A percentile compares a stretch with the other conserved stretches of the same genome.
Conservation (phyloP, 2,797 vertebrate genomes). For the Antrozous pallidus region DNA sequence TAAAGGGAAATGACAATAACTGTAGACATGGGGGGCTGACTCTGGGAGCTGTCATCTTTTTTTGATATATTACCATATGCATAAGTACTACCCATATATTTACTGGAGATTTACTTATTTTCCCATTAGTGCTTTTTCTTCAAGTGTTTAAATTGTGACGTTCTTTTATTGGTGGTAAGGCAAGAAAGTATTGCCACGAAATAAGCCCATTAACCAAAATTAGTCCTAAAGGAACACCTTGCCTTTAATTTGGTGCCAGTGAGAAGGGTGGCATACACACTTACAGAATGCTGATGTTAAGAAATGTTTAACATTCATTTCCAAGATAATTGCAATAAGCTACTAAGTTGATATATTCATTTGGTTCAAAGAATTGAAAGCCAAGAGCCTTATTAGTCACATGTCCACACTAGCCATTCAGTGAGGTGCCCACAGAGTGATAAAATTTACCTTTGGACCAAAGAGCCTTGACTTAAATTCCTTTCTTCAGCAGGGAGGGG, state of each 20-base stretch:
- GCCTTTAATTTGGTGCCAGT: slow-evolving; percentile 12
- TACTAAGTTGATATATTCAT: background rate
- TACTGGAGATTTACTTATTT: background rate
- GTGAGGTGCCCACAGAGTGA: too few species aligned
- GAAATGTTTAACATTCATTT: slow-evolving; percentile 8
- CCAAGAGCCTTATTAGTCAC: too few species aligned
- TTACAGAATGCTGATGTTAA: background rate
- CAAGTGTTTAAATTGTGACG: background rate
- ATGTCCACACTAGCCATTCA: too few species aligned
- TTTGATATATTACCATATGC: background rate
- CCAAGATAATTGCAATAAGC: slow-evolving; percentile 9
- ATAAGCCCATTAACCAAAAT: background rate
- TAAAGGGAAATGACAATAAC: background rate
- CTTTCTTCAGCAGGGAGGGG: background rate
- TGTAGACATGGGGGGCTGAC: background rate
- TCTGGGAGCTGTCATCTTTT: background rate
- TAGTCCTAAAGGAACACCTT: background rate
- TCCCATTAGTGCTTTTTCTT: slow-evolving; percentile 20
- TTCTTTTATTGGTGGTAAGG: background rate
- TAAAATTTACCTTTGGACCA: background rate
- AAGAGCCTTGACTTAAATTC: background rate
- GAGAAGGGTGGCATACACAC: background rate
- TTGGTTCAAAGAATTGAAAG: background rate
- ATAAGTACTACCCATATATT: background rate
- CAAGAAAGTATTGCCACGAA: background rate